These are phyloP conservation scores for Nibea coibor DNA, from an alignment of 2,113 vertebrate species.

Conservation along the genomic window DNA sequence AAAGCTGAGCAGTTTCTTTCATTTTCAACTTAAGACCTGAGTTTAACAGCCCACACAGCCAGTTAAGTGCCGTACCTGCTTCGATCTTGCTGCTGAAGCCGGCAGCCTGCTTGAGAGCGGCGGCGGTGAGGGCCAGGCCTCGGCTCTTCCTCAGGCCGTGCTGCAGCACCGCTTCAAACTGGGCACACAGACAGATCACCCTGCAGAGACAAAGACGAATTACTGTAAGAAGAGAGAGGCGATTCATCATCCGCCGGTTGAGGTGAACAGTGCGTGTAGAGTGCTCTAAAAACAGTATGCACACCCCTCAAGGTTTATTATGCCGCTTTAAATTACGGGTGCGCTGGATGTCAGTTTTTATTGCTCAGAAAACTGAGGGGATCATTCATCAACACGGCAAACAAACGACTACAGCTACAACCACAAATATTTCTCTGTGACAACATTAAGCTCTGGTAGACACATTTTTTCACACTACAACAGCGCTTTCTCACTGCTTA, in stretches of 20 bases:
- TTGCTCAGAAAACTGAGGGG: neutral
- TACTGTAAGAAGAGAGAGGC: neutral
- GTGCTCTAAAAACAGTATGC: neutral
- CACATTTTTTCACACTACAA: neutral
- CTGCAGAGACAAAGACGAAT: constrained; percentile 77
- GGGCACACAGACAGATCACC: constrained; percentile 97
- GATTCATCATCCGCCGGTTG: neutral
- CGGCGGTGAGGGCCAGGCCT: constrained; percentile 94
- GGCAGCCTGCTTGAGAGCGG: constrained; percentile 95
- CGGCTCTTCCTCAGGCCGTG: constrained; percentile 94
- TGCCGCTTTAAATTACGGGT: neutral
- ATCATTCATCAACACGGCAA: neutral
- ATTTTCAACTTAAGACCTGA: neutral
- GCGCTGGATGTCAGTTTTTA: neutral
- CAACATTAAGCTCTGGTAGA: neutral
- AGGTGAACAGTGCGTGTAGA: neutral
- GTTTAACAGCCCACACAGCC: neutral
- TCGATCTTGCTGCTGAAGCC: constrained; percentile 94
- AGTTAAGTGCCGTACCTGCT: constrained; percentile 83
- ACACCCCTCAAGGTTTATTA: neutral
- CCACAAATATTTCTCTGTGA: constrained; percentile 9
- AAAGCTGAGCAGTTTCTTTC: neutral
- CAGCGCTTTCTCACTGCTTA: neutral
- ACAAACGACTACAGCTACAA: constrained; percentile 14
- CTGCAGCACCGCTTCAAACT: constrained; percentile 96